Conservation (phyloP, 2,888 invertebrate species). For the Thymelicus lineola region DNA sequence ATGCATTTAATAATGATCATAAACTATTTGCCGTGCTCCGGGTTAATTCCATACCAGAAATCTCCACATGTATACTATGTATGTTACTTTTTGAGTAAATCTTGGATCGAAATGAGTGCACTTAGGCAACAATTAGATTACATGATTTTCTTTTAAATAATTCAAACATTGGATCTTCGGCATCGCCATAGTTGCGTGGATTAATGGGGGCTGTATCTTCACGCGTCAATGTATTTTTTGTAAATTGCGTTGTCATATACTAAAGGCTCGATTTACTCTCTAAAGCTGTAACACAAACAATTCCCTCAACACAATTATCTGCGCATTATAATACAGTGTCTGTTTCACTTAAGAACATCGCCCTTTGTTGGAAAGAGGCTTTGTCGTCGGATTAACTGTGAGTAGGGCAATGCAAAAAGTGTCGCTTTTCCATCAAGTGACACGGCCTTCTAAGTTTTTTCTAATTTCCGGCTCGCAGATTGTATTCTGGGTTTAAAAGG, state of each 20-base stretch:
- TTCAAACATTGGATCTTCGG: too few relatives aligned
- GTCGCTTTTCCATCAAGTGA: constrained; percentile 30
- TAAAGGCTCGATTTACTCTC: background rate
- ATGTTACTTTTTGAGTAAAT: too few relatives aligned
- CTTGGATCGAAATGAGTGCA: too few relatives aligned
- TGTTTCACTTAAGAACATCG: constrained; percentile 28
- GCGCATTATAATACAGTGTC: constrained; percentile 16
- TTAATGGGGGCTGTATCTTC: background rate
- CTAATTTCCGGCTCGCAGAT: constrained; percentile 19
- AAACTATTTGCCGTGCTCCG: too few relatives aligned
- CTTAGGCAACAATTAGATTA: too few relatives aligned
- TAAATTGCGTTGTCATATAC: too few relatives aligned
- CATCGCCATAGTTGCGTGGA: background rate
- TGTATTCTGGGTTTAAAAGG: constrained; percentile 18
- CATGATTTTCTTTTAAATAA: too few relatives aligned
- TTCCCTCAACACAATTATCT: constrained; percentile 19
- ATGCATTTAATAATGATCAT: too few relatives aligned
- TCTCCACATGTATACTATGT: too few relatives aligned
- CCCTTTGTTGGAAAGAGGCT: constrained; percentile 19
- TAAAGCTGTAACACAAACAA: background rate
- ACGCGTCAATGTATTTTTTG: too few relatives aligned
- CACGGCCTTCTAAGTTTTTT: constrained; percentile 26
- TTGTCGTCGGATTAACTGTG: constrained; percentile 29
- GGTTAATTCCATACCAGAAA: too few relatives aligned
- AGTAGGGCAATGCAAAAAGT: constrained; percentile 33